Evolutionary conservation across 2,888 invertebrate genomes (phyloP).

Genomic region (Julus scandinavius): DNA sequence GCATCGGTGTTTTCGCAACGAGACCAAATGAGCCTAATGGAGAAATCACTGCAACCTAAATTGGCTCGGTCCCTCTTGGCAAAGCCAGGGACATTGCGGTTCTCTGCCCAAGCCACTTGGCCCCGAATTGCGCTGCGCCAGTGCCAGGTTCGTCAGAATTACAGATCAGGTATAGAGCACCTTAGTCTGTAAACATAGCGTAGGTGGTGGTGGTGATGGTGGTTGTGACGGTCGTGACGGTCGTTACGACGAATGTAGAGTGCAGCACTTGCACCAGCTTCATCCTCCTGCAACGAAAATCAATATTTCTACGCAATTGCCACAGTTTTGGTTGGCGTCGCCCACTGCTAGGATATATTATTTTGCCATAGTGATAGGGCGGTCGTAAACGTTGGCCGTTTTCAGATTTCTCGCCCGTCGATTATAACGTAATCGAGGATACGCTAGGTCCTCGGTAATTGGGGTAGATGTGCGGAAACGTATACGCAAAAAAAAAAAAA

Average conservation of each 20-base stretch:
- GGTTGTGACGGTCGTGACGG: too few species aligned
- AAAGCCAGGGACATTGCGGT: not conserved
- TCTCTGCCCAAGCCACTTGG: not conserved
- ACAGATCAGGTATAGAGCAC: not conserved
- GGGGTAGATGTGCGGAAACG: not conserved
- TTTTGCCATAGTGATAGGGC: constrained; percentile 30
- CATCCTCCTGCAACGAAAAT: not conserved
- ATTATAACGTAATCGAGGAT: not conserved
- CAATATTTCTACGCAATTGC: constrained; percentile 6
- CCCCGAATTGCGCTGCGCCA: not conserved
- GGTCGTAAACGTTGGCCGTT: constrained; percentile 21
- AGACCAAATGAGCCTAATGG: not conserved
- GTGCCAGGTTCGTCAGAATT: not conserved
- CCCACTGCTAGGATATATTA: constrained; percentile 14
- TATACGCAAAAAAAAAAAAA: not conserved
- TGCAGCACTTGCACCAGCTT: not conserved
- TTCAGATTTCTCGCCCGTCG: not conserved
- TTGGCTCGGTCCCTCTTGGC: not conserved
- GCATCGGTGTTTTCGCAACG: not conserved
- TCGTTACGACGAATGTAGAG: not conserved
- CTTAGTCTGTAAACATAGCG: not conserved
- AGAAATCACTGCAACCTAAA: not conserved
- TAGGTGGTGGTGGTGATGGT: not conserved
- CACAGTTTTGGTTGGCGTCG: not conserved
- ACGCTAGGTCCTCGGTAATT: not conserved